Base-by-base conservation (phyloP, 2,888 invertebrate species). In the Tachina fera region DNA sequence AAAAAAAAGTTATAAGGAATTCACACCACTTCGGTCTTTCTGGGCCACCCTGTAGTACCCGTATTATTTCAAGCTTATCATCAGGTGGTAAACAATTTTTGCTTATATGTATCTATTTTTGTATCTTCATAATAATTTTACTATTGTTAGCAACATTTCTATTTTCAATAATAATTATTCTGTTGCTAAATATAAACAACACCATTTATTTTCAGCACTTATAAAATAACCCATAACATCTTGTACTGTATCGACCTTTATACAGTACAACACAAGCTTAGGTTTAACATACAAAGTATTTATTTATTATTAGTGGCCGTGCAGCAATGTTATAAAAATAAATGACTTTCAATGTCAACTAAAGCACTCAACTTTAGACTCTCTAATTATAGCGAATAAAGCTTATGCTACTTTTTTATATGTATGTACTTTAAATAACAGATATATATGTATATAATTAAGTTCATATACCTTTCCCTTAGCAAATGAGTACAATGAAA, bases 311-410 rank as follows among this genome's bases (percentile, higher is more conserved):
- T 56, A 74, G 16, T 45, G 22, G 14, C 63, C 56, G 53, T 56
- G 45, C 56, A 43, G 71, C 71, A 56, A 39, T 39, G 47, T 45
- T 49, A 43, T 31, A 68, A 41, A 65, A 53, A 31, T 53, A 47
- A 22, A 43, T 76, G 51, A 81, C 67, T 67, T 74, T 60, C 60
- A 67, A 74, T 67, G 51, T 60, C 67, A 81, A 31, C 31, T 60
- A 45, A 58, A 72, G 43, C 58, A 58, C 49, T 81, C 41, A 68
- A 81, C 81, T 81, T 53, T 70, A 56, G 60, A 75, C 51, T 72
- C n/a, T 60, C 9, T 45, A 58, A 51, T 60, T 74, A 45, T 53
- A 70, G 45, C 53, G 9, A 41, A 43, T 65, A 56, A 31, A 11
- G 58, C 47, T 22, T 58, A 60, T 49, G 53, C 43, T 31, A 70